phyloP scores from a whole-genome alignment of 2,888 invertebrate genomes.

The Itoplectis maculator region DNA sequence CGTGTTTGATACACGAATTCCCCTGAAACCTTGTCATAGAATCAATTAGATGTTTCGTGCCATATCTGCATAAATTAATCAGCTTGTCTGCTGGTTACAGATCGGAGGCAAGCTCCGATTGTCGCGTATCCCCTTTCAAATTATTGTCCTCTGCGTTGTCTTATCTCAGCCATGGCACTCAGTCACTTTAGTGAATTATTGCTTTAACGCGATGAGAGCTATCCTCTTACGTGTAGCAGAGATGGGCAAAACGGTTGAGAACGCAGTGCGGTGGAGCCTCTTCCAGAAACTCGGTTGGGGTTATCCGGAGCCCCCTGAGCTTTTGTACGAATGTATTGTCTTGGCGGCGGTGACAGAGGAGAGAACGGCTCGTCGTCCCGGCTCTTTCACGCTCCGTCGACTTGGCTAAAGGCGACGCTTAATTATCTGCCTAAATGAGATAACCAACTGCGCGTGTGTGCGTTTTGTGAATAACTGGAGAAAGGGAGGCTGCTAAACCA shows the following conservation, averaged over 20 bases:
- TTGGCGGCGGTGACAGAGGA: constrained; percentile 69
- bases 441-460: constrained; percentile 66
- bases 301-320: constrained; percentile 45
- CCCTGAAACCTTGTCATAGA: background rate
- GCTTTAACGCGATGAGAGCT: constrained; percentile 59
- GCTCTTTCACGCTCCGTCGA: constrained; percentile 71
- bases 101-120: constrained; percentile 38
- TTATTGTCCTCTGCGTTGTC: constrained; percentile 54
- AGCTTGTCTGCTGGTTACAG: constrained; percentile 5
- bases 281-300: constrained; percentile 60
- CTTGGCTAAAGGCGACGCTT: constrained; percentile 71
- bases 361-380: constrained; percentile 55
- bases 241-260: constrained; percentile 54
- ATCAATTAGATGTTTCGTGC: background rate
- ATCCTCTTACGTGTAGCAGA: constrained; percentile 48
- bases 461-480: constrained; percentile 48
- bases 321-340: constrained; percentile 72
- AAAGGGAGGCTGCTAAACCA: constrained; percentile 41
- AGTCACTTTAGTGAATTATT: constrained; percentile 67
- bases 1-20: constrained; percentile 1
- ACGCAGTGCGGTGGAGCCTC: constrained; percentile 42
- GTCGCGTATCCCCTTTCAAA: constrained; percentile 40
- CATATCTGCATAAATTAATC: constrained; percentile 12
- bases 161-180: constrained; percentile 65
- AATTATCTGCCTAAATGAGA: constrained; percentile 76